phyloP scores from a whole-genome alignment of 2,113 vertebrate species.

The Rhinoderma darwinii region DNA sequence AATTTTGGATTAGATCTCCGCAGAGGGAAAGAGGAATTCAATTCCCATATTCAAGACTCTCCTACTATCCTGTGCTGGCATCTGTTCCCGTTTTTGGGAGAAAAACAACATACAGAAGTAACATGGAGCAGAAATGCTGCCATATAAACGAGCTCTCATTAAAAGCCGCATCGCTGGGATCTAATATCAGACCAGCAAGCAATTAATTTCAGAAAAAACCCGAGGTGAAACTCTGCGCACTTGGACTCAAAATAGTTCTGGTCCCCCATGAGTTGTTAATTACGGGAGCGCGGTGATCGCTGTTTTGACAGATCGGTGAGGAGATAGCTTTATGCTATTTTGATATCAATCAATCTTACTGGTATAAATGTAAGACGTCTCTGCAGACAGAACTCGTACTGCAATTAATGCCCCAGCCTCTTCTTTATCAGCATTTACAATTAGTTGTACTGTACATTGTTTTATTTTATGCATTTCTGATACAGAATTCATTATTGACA shows the following conservation, averaged over 20 bases:
- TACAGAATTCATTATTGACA: too few species aligned
- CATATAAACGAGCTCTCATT: not conserved
- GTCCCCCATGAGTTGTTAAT: conserved; percentile 42
- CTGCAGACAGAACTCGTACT: not conserved
- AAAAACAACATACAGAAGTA: too few species aligned
- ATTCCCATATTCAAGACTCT: not conserved
- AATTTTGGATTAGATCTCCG: not conserved
- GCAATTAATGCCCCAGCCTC: not conserved
- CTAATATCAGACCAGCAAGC: conserved; percentile 21
- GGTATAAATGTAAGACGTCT: not conserved
- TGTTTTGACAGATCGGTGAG: conserved; percentile 33
- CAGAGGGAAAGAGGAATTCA: not conserved
- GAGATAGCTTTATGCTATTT: not conserved
- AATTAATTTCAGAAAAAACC: conserved; percentile 38
- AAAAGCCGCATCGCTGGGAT: not conserved
- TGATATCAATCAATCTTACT: conserved; percentile 32
- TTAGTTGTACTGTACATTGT: not conserved
- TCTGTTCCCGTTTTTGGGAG: too few species aligned
- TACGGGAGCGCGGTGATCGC: not conserved
- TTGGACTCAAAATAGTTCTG: conserved; percentile 33
- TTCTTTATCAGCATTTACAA: conserved; percentile 1
- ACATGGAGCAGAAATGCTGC: not conserved
- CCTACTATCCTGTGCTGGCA: not conserved
- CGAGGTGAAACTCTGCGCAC: not conserved
- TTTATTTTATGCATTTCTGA: not conserved